Conservation (phyloP, 2,888 invertebrate species). For the Pachycephus smyrnensis region DNA sequence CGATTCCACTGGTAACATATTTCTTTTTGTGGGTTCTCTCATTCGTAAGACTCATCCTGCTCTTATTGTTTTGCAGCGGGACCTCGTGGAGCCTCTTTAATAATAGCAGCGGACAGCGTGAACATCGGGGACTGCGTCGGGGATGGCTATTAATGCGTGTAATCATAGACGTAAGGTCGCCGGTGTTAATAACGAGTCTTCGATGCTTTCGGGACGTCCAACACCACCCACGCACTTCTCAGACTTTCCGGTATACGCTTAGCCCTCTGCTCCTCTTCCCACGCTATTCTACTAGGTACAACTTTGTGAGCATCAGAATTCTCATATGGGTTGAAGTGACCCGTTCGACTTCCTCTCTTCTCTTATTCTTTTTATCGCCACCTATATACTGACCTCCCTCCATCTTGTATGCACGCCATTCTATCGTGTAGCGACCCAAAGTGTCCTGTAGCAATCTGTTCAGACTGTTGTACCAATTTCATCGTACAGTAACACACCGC, state of each 20-base stretch:
- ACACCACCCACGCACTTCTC: constrained; percentile 53
- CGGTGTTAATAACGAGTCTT: constrained; percentile 66
- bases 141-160: constrained; percentile 61
- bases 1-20: not conserved
- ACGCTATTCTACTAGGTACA: not conserved
- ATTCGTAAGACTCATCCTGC: constrained; percentile 7
- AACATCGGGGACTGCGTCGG: constrained; percentile 34
- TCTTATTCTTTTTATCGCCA: not conserved
- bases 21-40: constrained; percentile 23
- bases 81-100: constrained; percentile 25
- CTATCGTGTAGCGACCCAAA: not conserved
- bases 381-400: not conserved
- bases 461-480: not conserved
- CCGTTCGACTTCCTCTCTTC: not conserved
- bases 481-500: not conserved
- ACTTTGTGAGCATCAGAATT: not conserved
- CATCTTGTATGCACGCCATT: not conserved
- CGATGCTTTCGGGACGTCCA: constrained; percentile 53
- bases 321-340: not conserved
- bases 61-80: not conserved
- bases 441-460: not conserved
- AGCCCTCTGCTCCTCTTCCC: not conserved
- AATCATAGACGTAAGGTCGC: constrained; percentile 65
- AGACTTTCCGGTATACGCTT: not conserved
- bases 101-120: constrained; percentile 59